Percentiles rank a stretch among this genome's conserved stretches.
These are phyloP conservation scores for Ctenicera cuprea DNA, from an alignment of 2,888 invertebrate genomes.

Conservation along the genomic window DNA sequence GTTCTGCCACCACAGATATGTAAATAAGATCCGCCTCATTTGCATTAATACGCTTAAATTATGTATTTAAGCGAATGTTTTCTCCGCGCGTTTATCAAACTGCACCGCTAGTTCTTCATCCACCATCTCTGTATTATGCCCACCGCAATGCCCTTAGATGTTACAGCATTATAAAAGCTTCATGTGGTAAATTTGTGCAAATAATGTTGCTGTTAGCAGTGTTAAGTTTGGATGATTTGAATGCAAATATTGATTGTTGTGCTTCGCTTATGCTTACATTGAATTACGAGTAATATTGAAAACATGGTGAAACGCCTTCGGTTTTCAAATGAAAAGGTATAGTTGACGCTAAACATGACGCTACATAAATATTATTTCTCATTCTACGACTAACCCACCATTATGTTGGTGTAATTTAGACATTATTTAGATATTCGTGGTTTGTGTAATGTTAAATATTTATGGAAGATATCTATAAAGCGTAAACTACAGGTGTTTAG, in stretches of 20 bases:
- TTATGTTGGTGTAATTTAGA: too few relatives aligned
- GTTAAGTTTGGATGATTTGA: neutral
- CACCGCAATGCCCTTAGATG: neutral
- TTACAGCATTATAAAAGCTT: neutral
- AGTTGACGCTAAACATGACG: too few relatives aligned
- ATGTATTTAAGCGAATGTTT: slow-evolving; percentile 55
- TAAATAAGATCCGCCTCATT: slow-evolving; percentile 50
- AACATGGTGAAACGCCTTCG: too few relatives aligned
- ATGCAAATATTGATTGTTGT: neutral
- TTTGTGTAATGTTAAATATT: too few relatives aligned
- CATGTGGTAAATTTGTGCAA: slow-evolving; percentile 17
- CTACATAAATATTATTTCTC: too few relatives aligned
- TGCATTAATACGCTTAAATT: slow-evolving; percentile 56
- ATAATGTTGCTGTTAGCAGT: neutral
- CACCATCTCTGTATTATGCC: slow-evolving; percentile 15
- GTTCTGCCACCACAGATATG: slow-evolving; percentile 49
- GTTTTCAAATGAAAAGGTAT: too few relatives aligned
- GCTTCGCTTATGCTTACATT: neutral
- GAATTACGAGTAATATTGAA: too few relatives aligned
- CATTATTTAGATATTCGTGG: too few relatives aligned
- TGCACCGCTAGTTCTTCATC: slow-evolving; percentile 35
- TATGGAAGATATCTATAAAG: too few relatives aligned
- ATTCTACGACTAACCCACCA: too few relatives aligned
- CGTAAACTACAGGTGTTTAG: too few relatives aligned
- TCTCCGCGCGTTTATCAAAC: slow-evolving; percentile 46